These are phyloP conservation scores for Canis aureus DNA, from an alignment of 2,113 vertebrate genomes.

Conservation along the genomic window DNA sequence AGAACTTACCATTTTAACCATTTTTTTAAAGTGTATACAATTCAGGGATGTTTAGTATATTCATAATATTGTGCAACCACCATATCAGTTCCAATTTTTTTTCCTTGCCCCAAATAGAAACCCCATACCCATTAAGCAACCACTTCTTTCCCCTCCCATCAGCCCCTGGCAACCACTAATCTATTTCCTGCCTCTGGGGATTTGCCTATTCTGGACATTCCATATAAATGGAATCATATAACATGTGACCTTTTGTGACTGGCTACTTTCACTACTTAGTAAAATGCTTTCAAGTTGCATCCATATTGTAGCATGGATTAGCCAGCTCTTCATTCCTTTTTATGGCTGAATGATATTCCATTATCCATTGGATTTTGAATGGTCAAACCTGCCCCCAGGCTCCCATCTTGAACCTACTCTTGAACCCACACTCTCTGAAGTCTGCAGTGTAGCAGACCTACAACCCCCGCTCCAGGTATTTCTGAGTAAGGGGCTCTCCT, in stretches of 20 bases:
- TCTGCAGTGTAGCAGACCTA: background rate
- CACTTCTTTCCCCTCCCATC: background rate
- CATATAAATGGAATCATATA: background rate
- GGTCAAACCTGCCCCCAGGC: background rate
- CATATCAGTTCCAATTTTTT: background rate
- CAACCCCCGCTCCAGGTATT: background rate
- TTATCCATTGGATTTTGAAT: background rate
- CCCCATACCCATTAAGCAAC: background rate
- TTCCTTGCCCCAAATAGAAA: background rate
- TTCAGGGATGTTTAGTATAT: background rate
- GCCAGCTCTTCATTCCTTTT: background rate
- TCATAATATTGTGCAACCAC: background rate
- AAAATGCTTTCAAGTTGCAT: background rate
- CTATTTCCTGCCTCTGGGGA: background rate
- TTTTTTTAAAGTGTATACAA: background rate
- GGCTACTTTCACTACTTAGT: background rate
- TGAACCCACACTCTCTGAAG: background rate
- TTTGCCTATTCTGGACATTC: background rate
- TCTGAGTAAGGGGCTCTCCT: background rate
- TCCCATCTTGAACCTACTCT: no score
- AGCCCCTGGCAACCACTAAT: background rate
- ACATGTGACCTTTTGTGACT: background rate
- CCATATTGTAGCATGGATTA: background rate
- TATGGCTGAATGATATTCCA: background rate
- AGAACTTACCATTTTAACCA: background rate